A percentile compares a stretch with the other conserved stretches of the same genome.
These are phyloP conservation scores for Parus major DNA, from an alignment of 2,113 vertebrate genomes.

Conservation along the genomic window DNA sequence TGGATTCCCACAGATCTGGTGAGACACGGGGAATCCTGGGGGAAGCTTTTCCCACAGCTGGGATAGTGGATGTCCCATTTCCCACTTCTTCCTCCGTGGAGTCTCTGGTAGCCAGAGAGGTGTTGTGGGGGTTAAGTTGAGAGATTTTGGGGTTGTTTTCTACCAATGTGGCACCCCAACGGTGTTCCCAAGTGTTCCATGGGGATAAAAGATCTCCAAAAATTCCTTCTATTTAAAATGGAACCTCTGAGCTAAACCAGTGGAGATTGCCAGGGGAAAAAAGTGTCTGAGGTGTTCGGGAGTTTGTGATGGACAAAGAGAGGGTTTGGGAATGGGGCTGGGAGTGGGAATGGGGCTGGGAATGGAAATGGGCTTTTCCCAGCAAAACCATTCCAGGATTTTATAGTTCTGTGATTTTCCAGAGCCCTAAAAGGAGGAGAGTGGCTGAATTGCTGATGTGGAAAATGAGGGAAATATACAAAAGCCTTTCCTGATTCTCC, in stretches of 20 bases:
- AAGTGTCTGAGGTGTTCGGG: background rate
- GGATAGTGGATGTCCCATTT: background rate
- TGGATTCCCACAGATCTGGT: constrained; percentile 3
- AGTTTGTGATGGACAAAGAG: background rate
- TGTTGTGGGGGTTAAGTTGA: background rate
- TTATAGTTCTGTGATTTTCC: too few species aligned
- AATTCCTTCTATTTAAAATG: background rate
- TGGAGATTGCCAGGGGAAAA: background rate
- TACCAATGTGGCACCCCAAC: too few species aligned
- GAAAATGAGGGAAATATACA: rapidly evolving
- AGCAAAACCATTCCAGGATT: background rate
- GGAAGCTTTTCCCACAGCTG: constrained; percentile 7
- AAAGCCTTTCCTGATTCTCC: background rate
- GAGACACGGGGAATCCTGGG: background rate
- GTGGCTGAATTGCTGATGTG: rapidly evolving
- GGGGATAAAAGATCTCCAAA: background rate
- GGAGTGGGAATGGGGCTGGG: background rate
- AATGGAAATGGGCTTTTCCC: background rate
- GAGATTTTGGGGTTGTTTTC: background rate
- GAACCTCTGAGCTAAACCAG: background rate
- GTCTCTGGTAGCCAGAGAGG: background rate
- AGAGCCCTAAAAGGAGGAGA: background rate
- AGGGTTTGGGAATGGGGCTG: too few species aligned
- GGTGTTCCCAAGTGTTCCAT: background rate
- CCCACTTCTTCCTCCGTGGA: background rate